Conservation (phyloP, 2,113 vertebrate species). For the Irena cyanogastra region DNA sequence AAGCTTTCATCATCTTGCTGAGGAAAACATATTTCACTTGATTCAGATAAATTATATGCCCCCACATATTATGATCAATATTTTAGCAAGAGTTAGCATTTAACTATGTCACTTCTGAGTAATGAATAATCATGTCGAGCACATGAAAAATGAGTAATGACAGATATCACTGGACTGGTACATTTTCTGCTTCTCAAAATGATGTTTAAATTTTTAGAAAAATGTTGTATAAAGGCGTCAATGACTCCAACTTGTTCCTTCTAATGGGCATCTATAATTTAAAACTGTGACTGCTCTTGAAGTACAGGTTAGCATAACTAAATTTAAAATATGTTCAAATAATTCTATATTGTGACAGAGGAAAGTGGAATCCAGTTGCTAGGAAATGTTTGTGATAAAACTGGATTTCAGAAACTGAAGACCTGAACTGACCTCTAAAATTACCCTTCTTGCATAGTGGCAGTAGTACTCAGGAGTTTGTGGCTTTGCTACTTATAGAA, state of each 20-base stretch:
- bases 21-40: conserved; percentile 58
- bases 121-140: conserved; percentile 41
- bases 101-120: conserved; percentile 61
- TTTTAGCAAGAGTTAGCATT: conserved; percentile 58
- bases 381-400: neutral
- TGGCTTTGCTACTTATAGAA: neutral
- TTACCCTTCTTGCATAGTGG: neutral
- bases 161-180: conserved; percentile 48
- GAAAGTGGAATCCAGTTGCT: neutral
- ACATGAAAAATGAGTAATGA: conserved; percentile 43
- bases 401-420: neutral
- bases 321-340: neutral
- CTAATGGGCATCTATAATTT: conserved; percentile 46
- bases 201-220: conserved; percentile 36
- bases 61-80: conserved; percentile 56
- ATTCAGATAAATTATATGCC: conserved; percentile 55
- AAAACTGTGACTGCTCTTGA: neutral
- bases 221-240: conserved; percentile 26
- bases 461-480: neutral
- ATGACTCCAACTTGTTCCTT: conserved; percentile 19
- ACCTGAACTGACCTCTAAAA: neutral
- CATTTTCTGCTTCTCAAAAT: conserved; percentile 19
- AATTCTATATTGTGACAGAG: neutral
- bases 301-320: neutral
- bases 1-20: conserved; percentile 53